These are phyloP conservation scores for Acronicta aceris DNA, from an alignment of 2,888 invertebrate genomes.

Conservation along the genomic window DNA sequence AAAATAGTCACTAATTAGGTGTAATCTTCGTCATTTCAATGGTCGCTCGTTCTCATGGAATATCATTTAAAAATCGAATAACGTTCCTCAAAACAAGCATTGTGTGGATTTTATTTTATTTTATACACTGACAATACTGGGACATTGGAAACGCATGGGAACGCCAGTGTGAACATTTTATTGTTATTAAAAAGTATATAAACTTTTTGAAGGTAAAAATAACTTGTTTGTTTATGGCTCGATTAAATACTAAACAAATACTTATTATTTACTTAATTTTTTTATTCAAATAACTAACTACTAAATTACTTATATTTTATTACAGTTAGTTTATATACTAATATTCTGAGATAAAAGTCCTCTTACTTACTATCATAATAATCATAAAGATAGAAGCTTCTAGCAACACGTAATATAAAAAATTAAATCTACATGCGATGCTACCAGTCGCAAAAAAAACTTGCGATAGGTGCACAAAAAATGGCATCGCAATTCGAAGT, in stretches of 20 bases:
- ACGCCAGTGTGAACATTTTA: slow-evolving; percentile 50
- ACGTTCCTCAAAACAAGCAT: slow-evolving; percentile 56
- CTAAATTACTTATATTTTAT: not conserved
- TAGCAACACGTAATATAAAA: not conserved
- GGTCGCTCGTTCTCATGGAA: slow-evolving; percentile 47
- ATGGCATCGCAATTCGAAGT: slow-evolving; percentile 24
- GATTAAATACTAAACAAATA: not conserved
- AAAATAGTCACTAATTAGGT: slow-evolving; percentile 38
- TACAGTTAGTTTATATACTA: not conserved
- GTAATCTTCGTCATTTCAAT: slow-evolving; percentile 39
- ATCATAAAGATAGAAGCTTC: too few species aligned
- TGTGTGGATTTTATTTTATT: slow-evolving; percentile 57
- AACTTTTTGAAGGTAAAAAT: slow-evolving; percentile 36
- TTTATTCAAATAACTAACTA: not conserved
- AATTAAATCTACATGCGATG: slow-evolving; percentile 1
- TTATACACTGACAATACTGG: slow-evolving; percentile 59
- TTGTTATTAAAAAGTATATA: slow-evolving; percentile 49
- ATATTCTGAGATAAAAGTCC: not conserved
- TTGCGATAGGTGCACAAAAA: slow-evolving; percentile 21
- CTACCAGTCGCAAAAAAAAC: slow-evolving; percentile 20
- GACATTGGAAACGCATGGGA: slow-evolving; percentile 58
- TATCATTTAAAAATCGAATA: slow-evolving; percentile 50
- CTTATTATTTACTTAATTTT: not conserved
- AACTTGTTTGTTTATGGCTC: slow-evolving; percentile 22
- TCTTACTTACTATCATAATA: too few species aligned